phyloP scores from a whole-genome alignment of 2,113 vertebrate species.

The Platysteira castanea region DNA sequence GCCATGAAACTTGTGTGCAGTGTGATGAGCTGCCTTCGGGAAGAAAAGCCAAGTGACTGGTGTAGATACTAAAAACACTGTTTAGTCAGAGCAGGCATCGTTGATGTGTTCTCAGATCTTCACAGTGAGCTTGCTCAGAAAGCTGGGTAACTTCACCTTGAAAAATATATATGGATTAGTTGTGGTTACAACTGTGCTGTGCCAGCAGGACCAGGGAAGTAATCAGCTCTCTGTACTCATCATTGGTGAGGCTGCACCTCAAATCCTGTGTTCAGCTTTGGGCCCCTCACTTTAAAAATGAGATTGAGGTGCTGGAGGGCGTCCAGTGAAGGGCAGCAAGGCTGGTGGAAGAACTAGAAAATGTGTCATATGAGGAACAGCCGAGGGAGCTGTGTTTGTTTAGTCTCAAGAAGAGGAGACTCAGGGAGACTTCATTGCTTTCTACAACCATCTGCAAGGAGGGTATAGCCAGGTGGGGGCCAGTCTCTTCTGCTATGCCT shows the following conservation, averaged over 20 bases:
- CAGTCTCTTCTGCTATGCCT: not conserved
- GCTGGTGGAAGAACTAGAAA: not conserved
- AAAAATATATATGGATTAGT: not conserved
- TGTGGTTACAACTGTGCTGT: not conserved
- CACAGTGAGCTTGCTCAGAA: not conserved
- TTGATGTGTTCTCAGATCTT: not conserved
- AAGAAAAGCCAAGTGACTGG: not conserved
- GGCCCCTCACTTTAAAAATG: not conserved
- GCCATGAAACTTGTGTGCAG: not conserved
- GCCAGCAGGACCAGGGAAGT: not conserved
- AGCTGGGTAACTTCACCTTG: not conserved
- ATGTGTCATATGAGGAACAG: not conserved
- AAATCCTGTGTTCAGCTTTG: not conserved
- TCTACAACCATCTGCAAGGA: not conserved
- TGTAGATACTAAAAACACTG: accelerated
- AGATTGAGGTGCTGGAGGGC: not conserved
- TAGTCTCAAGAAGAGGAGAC: not conserved
- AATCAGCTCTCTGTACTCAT: accelerated
- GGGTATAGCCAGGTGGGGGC: no score
- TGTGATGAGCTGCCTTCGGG: not conserved
- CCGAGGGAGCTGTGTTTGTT: not conserved
- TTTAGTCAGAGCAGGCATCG: not conserved
- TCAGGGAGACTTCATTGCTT: not conserved
- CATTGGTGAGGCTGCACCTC: not conserved
- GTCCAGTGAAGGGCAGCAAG: not conserved